These are phyloP conservation scores for Dipus sagitta DNA, from an alignment of 2,797 vertebrate species.

Conservation along the genomic window DNA sequence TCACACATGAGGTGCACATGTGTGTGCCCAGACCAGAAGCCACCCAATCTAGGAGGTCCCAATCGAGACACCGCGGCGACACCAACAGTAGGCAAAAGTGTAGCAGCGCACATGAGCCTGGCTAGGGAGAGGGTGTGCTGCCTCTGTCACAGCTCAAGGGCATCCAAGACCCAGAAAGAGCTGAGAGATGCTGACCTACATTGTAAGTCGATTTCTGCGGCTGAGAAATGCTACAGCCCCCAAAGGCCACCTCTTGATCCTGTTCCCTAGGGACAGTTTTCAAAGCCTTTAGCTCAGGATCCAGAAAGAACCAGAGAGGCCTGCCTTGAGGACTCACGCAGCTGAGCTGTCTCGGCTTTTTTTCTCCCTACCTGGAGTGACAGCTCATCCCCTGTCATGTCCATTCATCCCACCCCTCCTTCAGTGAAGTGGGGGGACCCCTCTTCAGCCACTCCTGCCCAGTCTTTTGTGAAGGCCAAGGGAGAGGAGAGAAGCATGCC, in stretches of 20 bases:
- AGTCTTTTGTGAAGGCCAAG: background rate
- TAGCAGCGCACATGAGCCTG: background rate
- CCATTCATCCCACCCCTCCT: background rate
- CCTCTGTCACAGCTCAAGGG: background rate
- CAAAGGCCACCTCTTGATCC: background rate
- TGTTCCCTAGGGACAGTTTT: background rate
- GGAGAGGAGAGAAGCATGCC: background rate
- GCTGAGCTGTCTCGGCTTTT: background rate
- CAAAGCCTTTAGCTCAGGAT: background rate
- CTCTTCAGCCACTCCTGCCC: background rate
- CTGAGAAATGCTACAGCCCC: background rate
- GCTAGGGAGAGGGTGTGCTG: background rate
- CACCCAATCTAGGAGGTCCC: accelerated
- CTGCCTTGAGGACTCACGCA: background rate
- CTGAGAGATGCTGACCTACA: background rate
- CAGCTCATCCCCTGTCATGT: background rate
- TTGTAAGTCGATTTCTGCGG: background rate
- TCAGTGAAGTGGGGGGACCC: accelerated
- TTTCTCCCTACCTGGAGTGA: background rate
- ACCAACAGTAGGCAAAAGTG: background rate
- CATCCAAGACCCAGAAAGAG: background rate
- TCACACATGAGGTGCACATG: accelerated
- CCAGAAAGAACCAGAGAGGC: background rate
- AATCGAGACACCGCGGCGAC: accelerated
- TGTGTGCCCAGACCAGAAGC: background rate